Base-by-base conservation (phyloP, 64 coral and sea anemone species). In the Stylophora pistillata region DNA sequence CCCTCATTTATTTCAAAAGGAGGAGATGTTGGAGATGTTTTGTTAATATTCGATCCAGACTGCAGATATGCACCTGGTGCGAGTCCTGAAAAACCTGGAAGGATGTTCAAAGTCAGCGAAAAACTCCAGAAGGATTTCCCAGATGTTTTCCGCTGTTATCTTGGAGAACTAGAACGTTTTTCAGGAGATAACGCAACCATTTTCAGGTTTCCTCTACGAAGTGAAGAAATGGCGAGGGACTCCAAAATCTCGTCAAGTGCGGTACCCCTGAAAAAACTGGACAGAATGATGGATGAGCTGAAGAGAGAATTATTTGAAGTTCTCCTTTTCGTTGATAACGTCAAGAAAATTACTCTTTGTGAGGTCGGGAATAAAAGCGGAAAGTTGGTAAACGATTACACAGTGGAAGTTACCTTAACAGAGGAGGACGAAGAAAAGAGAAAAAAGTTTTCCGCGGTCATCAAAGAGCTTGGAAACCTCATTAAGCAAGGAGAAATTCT, bases 91-190 rank as follows among this genome's bases (percentile, higher is more conserved):
- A 72, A 72, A 33, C 94, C 94, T 18, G 94, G 94, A 55, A 82
- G 86, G 25, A 89, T 78, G 81, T 90, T 77, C 33, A 52, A 94
- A 15, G n/a, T 89, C 4, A 47, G 86, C 4, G 23, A 32, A 47
- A 29, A 60, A 28, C 73, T 94, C 9, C 63, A 76, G 15, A 20
- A 76, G 37, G 68, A 37, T 15, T 94, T 90, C 64, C 76, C 60
- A 59, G 88, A 94, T 62, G 92, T 94, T 14, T 94, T 89, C 29
- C 88, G 79, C 21, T 94, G 92, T 53, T 94, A 94, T 76, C 65
- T 86, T 7, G 81, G 71, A 25, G n/a, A 90, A 41, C 37, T 41
- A 41, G 37, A 41, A 3, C 81, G 55, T 23, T 90, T 90, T 32
- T 81, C 92, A 14, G 23, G 89, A 28, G 56, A 90, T 13, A 84